Conservation (phyloP, 2,113 vertebrate genomes). For the Sciurus niger region DNA sequence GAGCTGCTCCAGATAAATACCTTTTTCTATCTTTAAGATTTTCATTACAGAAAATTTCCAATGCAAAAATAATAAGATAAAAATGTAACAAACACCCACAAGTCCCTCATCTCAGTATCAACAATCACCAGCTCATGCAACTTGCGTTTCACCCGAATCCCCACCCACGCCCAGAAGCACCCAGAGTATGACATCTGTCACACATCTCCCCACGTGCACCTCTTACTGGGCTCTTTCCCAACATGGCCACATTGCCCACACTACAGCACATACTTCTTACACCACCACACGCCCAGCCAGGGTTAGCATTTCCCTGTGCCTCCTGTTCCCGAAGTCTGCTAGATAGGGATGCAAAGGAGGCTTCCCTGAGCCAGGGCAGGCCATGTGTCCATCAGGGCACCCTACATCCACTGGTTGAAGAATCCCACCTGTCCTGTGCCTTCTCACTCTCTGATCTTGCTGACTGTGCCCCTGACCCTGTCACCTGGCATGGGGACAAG, state of each 20-base stretch:
- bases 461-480: rapidly evolving
- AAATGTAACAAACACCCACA: no score
- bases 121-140: neutral
- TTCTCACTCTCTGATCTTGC: neutral
- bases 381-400: neutral
- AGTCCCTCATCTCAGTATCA: neutral
- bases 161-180: neutral
- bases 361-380: no score
- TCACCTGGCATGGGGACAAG: neutral
- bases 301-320: rapidly evolving
- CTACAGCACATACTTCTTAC: neutral
- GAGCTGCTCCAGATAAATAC: neutral
- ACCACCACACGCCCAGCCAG: neutral
- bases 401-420: rapidly evolving
- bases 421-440: rapidly evolving
- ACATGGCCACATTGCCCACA: neutral
- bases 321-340: neutral
- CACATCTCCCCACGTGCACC: rapidly evolving
- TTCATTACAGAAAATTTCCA: neutral
- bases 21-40: neutral
- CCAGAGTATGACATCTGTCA: rapidly evolving
- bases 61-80: neutral
- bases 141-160: no score
- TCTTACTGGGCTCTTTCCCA: neutral
- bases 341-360: rapidly evolving